Conservation (phyloP, 2,888 invertebrate species). For the Laothoe populi region DNA sequence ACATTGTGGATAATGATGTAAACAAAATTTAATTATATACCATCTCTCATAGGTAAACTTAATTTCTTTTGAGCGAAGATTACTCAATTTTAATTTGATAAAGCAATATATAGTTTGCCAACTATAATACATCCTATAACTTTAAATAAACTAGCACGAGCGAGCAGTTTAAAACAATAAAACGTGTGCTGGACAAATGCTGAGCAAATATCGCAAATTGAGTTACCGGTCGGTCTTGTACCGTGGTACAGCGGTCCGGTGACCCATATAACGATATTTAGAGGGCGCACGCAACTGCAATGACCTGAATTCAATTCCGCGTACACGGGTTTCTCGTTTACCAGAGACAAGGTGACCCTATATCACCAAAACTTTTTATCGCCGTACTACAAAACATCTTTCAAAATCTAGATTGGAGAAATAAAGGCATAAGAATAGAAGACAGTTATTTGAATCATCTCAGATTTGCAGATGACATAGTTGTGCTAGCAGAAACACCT, state of each 20-base stretch:
- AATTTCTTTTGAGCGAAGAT: background rate
- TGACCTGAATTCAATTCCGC: constrained; percentile 63
- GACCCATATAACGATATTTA: constrained; percentile 61
- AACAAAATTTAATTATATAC: background rate
- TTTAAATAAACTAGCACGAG: background rate
- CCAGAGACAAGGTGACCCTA: no score
- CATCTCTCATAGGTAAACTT: background rate
- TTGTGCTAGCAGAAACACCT: no score
- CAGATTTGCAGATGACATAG: no score
- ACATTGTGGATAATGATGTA: background rate
- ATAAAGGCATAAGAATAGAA: no score
- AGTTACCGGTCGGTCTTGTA: background rate
- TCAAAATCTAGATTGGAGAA: no score
- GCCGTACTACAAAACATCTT: no score
- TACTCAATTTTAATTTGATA: background rate
- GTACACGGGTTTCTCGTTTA: constrained; percentile 32
- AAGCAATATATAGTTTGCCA: background rate
- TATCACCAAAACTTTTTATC: no score
- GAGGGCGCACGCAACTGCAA: constrained; percentile 58
- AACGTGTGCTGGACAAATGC: background rate
- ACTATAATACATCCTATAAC: background rate
- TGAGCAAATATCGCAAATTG: background rate
- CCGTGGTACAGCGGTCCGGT: constrained; percentile 35
- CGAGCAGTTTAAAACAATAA: background rate
- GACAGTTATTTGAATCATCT: no score